Conservation (phyloP, 2,113 vertebrate species). For the Corydoras sp. region DNA sequence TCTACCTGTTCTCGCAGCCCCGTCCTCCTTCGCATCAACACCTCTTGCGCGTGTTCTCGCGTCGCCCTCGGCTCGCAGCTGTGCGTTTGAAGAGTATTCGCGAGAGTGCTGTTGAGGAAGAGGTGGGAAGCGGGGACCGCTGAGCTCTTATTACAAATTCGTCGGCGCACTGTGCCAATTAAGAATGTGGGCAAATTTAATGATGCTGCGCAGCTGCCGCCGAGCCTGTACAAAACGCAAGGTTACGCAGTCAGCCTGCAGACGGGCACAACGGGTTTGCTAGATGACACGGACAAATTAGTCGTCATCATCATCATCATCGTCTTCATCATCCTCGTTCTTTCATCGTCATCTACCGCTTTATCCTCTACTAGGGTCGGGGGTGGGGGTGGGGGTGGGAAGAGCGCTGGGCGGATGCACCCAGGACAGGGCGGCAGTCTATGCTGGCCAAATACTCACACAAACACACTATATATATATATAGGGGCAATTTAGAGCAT, state of each 20-base stretch:
- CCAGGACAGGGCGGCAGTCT: too few species aligned
- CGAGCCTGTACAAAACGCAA: slow-evolving; percentile 10
- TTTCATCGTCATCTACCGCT: too few species aligned
- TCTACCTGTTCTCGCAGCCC: not conserved
- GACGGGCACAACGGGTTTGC: too few species aligned
- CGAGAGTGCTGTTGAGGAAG: slow-evolving; percentile 41
- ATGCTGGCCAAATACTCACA: too few species aligned
- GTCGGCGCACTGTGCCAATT: slow-evolving; percentile 40
- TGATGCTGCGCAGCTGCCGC: slow-evolving; percentile 6
- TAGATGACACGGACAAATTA: too few species aligned
- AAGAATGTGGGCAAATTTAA: slow-evolving; percentile 25
- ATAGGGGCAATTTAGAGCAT: too few species aligned
- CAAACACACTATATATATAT: too few species aligned
- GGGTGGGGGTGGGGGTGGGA: too few species aligned
- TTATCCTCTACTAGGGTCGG: too few species aligned
- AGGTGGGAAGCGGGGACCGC: slow-evolving; percentile 22
- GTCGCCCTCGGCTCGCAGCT: slow-evolving; percentile 11
- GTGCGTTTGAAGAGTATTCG: slow-evolving; percentile 42
- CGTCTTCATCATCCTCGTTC: too few species aligned
- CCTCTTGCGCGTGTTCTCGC: slow-evolving; percentile 9
- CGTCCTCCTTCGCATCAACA: slow-evolving; percentile 4
- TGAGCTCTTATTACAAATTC: slow-evolving; percentile 34
- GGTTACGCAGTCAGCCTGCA: slow-evolving; percentile 2
- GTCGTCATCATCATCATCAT: too few species aligned
- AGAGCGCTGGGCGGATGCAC: too few species aligned